Percentiles rank a stretch among this genome's conserved stretches.
Conservation (phyloP, 1,140 invertebrate species). For the Drosophila orosa region DNA sequence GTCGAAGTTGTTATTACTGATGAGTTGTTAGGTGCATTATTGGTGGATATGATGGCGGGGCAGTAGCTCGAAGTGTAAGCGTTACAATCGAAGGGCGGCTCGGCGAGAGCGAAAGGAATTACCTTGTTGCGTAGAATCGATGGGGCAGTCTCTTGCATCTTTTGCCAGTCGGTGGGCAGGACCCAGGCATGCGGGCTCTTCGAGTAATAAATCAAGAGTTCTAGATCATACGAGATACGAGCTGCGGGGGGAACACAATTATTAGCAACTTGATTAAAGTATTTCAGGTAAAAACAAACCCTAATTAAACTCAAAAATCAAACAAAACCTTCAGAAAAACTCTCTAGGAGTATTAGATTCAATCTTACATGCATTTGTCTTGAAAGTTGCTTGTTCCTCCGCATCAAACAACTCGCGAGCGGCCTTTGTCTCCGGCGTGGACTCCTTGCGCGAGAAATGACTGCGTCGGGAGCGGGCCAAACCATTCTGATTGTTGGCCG, state of each 20-base stretch:
- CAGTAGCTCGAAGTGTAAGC: slow-evolving; percentile 31
- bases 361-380: slow-evolving; percentile 65
- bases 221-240: slow-evolving; percentile 77
- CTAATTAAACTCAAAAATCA: background rate
- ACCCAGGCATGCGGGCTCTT: slow-evolving; percentile 80
- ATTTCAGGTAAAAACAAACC: background rate
- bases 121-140: slow-evolving; percentile 83
- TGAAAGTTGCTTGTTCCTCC: slow-evolving; percentile 50
- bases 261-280: background rate
- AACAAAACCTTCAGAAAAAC: background rate
- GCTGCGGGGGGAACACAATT: slow-evolving; percentile 36
- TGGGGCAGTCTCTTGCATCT: slow-evolving; percentile 73
- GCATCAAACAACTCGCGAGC: slow-evolving; percentile 53
- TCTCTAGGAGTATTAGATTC: background rate
- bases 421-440: slow-evolving; percentile 71
- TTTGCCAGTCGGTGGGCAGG: slow-evolving; percentile 74
- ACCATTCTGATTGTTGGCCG: slow-evolving; percentile 65
- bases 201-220: slow-evolving; percentile 80
- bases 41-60: slow-evolving; percentile 38
- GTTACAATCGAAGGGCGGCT: slow-evolving; percentile 8
- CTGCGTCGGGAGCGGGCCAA: slow-evolving; percentile 81
- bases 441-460: slow-evolving; percentile 84
- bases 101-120: slow-evolving; percentile 52
- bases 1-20: slow-evolving; percentile 43
- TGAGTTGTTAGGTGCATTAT: slow-evolving; percentile 64